Evolutionary conservation across 2,797 vertebrate genomes (phyloP).

Genomic region (Cetoscarus ocellatus): DNA sequence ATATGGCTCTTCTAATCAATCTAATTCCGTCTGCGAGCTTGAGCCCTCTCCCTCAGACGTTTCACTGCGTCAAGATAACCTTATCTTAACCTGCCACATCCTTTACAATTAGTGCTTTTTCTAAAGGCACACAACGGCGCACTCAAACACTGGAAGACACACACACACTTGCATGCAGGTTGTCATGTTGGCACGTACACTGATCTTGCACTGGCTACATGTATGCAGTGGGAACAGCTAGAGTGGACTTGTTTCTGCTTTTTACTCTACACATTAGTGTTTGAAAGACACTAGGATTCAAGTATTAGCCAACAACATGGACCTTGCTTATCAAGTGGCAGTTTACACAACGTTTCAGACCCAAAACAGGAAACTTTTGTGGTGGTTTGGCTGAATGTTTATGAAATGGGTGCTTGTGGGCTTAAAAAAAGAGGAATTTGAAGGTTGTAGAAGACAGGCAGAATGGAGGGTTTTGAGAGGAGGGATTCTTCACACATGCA

Average conservation of each 20-base stretch:
- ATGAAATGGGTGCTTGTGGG: too few relatives aligned
- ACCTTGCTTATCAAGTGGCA: too few relatives aligned
- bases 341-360: too few relatives aligned
- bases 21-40: constrained; percentile 77
- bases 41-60: constrained; percentile 72
- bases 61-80: constrained; percentile 91
- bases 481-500: too few relatives aligned
- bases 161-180: constrained; percentile 14
- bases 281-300: too few relatives aligned
- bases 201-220: constrained; percentile 12
- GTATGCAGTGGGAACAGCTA: constrained; percentile 14
- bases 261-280: background rate
- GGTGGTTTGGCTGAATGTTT: too few relatives aligned
- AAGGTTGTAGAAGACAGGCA: too few relatives aligned
- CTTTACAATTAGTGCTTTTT: constrained; percentile 91
- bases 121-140: constrained; percentile 56
- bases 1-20: constrained; percentile 81
- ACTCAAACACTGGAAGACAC: constrained; percentile 16
- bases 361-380: too few relatives aligned
- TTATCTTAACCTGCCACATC: constrained; percentile 98
- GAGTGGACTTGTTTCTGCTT: background rate
- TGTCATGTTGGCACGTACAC: constrained; percentile 16
- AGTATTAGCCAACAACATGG: too few relatives aligned
- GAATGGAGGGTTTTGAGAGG: too few relatives aligned
- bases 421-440: too few relatives aligned